A percentile compares a stretch with the other conserved stretches of the same genome.
Evolutionary conservation across 2,797 vertebrate genomes (phyloP).

Genomic region (Hoplostethus atlanticus): DNA sequence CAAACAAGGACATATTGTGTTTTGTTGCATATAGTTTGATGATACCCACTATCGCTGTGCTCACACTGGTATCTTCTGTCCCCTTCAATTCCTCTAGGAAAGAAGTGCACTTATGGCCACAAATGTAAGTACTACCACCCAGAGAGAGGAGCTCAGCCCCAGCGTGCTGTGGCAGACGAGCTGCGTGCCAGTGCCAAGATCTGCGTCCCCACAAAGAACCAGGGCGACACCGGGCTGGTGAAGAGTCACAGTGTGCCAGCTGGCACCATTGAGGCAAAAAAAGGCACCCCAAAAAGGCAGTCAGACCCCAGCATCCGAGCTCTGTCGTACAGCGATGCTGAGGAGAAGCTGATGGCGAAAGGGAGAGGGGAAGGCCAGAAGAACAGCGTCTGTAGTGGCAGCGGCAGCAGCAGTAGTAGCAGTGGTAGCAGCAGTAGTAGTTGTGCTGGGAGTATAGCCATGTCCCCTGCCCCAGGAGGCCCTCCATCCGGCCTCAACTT

Average conservation of each 20-base stretch:
- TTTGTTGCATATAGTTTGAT: not conserved
- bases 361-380: conserved; percentile 88
- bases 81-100: conserved; percentile 82
- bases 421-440: conserved; percentile 21
- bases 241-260: conserved; percentile 97
- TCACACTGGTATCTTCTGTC: not conserved
- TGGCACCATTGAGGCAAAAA: conserved; percentile 87
- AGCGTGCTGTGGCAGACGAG: conserved; percentile 96
- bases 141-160: conserved; percentile 94
- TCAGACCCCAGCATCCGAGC: conserved; percentile 94
- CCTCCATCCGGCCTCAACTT: conserved; percentile 83
- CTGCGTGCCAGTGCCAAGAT: conserved; percentile 95
- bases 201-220: conserved; percentile 86
- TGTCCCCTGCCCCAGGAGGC: conserved; percentile 83
- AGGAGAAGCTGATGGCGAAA: conserved; percentile 94
- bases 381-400: conserved; percentile 46
- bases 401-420: conserved; percentile 20
- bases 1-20: not conserved
- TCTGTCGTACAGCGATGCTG: conserved; percentile 92
- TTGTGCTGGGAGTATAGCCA: conserved; percentile 26
- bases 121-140: conserved; percentile 99
- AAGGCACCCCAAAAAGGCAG: conserved; percentile 90
- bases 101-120: conserved; percentile 98
- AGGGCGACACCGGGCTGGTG: conserved; percentile 90
- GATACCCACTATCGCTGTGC: not conserved